phyloP scores from a whole-genome alignment of 2,888 invertebrate species.

The Loripinus fragilis region DNA sequence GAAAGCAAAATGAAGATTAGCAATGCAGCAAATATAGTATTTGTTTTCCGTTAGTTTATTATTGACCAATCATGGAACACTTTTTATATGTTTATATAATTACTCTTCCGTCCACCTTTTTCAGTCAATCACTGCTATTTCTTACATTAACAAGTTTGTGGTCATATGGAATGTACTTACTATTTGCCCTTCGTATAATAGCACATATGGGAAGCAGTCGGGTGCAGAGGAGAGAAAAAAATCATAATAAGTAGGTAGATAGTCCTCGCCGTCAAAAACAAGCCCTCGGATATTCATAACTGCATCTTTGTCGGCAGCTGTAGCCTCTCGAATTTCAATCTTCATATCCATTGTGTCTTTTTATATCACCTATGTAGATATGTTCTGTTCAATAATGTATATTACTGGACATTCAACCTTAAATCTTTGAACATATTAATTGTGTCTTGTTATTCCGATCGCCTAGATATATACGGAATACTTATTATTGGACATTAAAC shows the following conservation, averaged over 20 bases:
- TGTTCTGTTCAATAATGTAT: neutral
- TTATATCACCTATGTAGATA: too few relatives aligned
- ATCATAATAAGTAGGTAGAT: slow-evolving; percentile 2
- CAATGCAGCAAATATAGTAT: too few relatives aligned
- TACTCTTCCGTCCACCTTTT: too few relatives aligned
- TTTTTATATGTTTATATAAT: too few relatives aligned
- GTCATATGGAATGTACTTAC: slow-evolving; percentile 13
- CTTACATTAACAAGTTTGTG: neutral
- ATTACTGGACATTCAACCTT: neutral
- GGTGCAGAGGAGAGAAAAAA: neutral
- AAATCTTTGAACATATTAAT: too few relatives aligned
- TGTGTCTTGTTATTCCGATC: too few relatives aligned
- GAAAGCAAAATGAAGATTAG: too few relatives aligned
- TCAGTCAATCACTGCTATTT: neutral
- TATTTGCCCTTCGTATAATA: neutral
- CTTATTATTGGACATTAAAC: too few relatives aligned
- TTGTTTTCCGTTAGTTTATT: too few relatives aligned
- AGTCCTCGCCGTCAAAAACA: slow-evolving; percentile 1
- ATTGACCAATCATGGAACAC: too few relatives aligned
- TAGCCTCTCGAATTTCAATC: neutral
- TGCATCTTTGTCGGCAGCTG: neutral
- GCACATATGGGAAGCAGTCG: neutral
- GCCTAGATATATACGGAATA: too few relatives aligned
- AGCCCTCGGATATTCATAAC: neutral
- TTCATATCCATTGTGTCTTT: too few relatives aligned